A percentile compares a stretch with the other conserved stretches of the same genome.
These are phyloP conservation scores for Cliona cf. orientalis DNA, from an alignment of 37 sponge, comb jelly and placozoan genomes.

Conservation along the genomic window DNA sequence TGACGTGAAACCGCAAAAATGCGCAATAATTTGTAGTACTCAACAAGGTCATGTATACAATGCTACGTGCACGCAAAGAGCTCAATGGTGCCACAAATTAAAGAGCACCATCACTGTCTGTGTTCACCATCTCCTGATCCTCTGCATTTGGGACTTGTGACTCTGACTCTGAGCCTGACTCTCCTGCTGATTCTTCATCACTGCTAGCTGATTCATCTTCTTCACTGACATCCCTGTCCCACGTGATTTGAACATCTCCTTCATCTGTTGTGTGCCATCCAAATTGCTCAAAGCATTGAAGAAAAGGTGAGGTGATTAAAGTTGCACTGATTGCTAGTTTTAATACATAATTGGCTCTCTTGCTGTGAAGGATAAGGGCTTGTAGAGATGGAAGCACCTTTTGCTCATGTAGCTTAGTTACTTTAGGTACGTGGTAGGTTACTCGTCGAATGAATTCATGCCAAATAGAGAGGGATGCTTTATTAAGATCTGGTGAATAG, in stretches of 20 bases:
- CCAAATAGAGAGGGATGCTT: not conserved
- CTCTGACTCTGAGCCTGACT: not conserved
- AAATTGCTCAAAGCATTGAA: not conserved
- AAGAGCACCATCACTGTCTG: not conserved
- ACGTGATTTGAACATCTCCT: not conserved
- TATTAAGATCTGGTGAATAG: conserved; percentile 9
- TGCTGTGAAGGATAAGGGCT: not conserved
- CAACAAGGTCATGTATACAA: too few relatives aligned
- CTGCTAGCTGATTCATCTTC: not conserved
- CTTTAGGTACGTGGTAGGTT: conserved; percentile 4
- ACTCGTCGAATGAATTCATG: conserved; percentile 6
- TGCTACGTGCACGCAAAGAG: too few relatives aligned
- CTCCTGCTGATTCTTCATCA: not conserved
- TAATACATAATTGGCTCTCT: conserved; percentile 5
- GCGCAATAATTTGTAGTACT: too few relatives aligned
- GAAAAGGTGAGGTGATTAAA: not conserved
- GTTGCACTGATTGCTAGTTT: not conserved
- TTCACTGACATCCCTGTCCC: not conserved
- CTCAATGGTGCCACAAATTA: too few relatives aligned
- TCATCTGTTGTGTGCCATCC: not conserved
- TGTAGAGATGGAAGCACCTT: not conserved
- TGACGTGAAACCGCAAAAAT: too few relatives aligned
- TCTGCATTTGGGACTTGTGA: not conserved
- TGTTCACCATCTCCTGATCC: not conserved
- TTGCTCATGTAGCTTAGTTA: not conserved